Base-by-base conservation (phyloP, 2,888 invertebrate species). In the Noctua janthina region DNA sequence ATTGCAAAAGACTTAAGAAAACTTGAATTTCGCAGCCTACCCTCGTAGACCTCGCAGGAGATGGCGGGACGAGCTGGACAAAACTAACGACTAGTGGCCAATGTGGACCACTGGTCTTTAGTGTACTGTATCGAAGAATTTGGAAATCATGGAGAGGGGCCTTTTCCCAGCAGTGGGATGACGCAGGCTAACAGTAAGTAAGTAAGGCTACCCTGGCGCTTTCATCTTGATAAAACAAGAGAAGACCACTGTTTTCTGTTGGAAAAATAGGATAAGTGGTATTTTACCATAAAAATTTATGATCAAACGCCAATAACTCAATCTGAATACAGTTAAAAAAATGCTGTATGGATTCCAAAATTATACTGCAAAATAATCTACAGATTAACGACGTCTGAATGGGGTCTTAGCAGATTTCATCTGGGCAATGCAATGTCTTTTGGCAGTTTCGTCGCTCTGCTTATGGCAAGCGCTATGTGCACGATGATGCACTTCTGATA, bases 401-500 rank as follows among this genome's bases (percentile, higher is more conserved):
- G n/a, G 23, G 11, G n/a, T 23, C 20, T 39, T 39, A 66, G 35
- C 11, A 39, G 39, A 59, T 59, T 59, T n/a, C 13, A 59, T 29
- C 15, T 29, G 23, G 64, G 15, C 23, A 64, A 29, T 29, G 29
- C 11, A 51, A 64, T 35, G 3, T 43, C 54, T 67, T 49, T 39
- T 23, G 29, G 23, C 49, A 78, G 56, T 54, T 66, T 54, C 6
- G 6, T 66, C 46, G 5, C 23, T 64, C 17, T 23, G 13, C 13
- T 69, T 35, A 66, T 59, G 20, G 56, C 29, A 2, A 64, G 56
- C 35, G 71, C 23, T 13, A 39, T 39, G 29, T 56, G 49, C 51
- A 59, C 35, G 66, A 23, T 62, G 39, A 68, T 80, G 81, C 81
- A 81, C 11, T 81, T 72, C 46, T 13, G 56, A 15, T 35, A 80